Conservation (phyloP, 2,113 vertebrate genomes). For the Melanerpes aurifrons region DNA sequence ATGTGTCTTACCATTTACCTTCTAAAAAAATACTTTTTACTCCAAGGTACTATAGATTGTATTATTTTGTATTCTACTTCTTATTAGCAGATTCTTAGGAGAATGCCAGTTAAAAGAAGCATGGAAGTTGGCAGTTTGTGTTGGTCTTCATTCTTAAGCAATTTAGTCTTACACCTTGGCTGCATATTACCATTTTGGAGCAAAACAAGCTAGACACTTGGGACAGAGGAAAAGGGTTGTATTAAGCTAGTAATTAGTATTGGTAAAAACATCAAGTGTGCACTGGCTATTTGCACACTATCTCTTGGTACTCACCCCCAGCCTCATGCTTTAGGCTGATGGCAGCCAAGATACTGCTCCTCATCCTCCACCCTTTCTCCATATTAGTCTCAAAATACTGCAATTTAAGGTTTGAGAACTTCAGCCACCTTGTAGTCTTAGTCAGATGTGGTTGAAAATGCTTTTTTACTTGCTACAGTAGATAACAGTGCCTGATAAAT, state of each 20-base stretch:
- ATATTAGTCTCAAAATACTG: neutral
- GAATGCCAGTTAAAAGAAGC: neutral
- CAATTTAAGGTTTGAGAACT: neutral
- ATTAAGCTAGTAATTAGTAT: neutral
- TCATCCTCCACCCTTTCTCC: neutral
- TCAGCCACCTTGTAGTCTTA: neutral
- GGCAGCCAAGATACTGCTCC: neutral
- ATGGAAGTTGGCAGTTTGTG: neutral
- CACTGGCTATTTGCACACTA: fast-evolving
- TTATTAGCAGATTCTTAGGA: neutral
- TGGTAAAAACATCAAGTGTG: neutral
- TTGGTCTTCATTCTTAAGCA: neutral
- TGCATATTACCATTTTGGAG: neutral
- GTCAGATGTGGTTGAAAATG: neutral
- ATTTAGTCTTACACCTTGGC: neutral
- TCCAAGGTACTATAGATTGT: neutral
- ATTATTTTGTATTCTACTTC: neutral
- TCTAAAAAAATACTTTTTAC: neutral
- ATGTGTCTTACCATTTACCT: neutral
- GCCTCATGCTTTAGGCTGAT: neutral
- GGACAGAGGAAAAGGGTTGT: neutral
- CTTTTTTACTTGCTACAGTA: neutral
- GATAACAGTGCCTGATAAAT: neutral
- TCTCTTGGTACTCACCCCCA: neutral
- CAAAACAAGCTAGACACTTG: neutral